Evolutionary conservation across 30 jellyfish, hydroid and myxozoan species (phyloP), one percentile per base, ranked within the genome.

Genomic region (Aurelia sp.): DNA sequence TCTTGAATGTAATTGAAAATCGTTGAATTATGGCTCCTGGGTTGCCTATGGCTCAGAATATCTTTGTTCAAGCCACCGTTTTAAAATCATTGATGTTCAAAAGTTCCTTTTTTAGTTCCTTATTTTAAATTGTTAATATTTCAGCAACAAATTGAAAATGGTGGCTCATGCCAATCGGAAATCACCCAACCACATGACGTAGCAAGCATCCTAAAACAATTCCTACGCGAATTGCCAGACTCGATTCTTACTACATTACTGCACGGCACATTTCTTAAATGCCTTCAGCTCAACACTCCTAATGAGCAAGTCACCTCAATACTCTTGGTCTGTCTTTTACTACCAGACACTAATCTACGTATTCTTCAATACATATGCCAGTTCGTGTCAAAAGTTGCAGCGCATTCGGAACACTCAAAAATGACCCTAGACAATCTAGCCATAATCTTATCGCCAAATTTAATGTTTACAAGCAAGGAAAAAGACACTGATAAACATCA

Each of bases 161-260:
- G 99, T 24, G 88, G 93, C 15, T 72, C 96, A 55, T 84, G 97
- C 41, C 69, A 83, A 27, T 52, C 84, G 72, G 98, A 96, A n/a
- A 85, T 86, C 38, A 91, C 92, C 19, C 99, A 96, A 82, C 96
- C 98, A 0, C 99, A 96, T 63, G 99, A 96, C 86, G 69, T 96
- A 15, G 99, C 99, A 5, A 72, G 97, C 67, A 58, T 96, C 31
- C 52, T 96, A 62, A 96, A 96, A 59, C 97, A 91, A 67, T 96
- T 96, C 84, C 80, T 96, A 35, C 91, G 99, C 20, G 99, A 96
- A 58, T 51, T 96, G 51, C 99, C 99, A 27, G 99, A 96, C 58
- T 92, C 99, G 5, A 69, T 96, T 33, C 89, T 96, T 38, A 89
- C 96, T 4, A 16, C 80, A 33, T 76, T 85, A 47, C 75, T 86